Percentiles rank a stretch among this genome's conserved stretches.
Conservation (phyloP, 2,797 vertebrate genomes). For the Buceros bicornis region DNA sequence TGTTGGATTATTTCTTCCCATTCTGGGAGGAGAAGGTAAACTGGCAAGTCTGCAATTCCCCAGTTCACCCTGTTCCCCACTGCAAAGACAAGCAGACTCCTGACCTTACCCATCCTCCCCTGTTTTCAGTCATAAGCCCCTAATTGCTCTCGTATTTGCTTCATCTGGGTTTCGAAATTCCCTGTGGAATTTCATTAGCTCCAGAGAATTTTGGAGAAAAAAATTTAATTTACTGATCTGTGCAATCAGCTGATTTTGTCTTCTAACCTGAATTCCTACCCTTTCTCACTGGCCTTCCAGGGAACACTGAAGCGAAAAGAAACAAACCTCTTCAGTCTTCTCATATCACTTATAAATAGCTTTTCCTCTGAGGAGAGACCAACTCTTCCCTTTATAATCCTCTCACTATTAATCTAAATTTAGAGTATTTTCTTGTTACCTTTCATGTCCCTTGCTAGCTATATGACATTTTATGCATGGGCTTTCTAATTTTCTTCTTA, state of each 20-base stretch:
- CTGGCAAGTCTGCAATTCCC: background rate
- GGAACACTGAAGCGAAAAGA: background rate
- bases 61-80: background rate
- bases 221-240: background rate
- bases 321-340: background rate
- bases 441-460: slow-evolving; percentile 13
- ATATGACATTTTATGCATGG: slow-evolving; percentile 37
- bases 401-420: slow-evolving; percentile 25
- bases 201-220: background rate
- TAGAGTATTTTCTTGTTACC: slow-evolving; percentile 30
- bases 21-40: background rate
- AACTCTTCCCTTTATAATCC: background rate
- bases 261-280: background rate
- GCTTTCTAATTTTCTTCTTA: slow-evolving; percentile 34
- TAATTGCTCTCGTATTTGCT: slow-evolving; percentile 1
- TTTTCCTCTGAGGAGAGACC: background rate
- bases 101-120: background rate
- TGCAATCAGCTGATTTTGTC: background rate
- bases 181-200: background rate
- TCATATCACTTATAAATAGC: background rate
- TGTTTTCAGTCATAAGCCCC: background rate
- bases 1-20: background rate
- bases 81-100: background rate
- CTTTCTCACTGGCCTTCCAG: background rate
- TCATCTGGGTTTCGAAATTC: slow-evolving; percentile 10